Evolutionary conservation across 2,888 invertebrate species (phyloP).

Genomic region (Andrena bucephala): DNA sequence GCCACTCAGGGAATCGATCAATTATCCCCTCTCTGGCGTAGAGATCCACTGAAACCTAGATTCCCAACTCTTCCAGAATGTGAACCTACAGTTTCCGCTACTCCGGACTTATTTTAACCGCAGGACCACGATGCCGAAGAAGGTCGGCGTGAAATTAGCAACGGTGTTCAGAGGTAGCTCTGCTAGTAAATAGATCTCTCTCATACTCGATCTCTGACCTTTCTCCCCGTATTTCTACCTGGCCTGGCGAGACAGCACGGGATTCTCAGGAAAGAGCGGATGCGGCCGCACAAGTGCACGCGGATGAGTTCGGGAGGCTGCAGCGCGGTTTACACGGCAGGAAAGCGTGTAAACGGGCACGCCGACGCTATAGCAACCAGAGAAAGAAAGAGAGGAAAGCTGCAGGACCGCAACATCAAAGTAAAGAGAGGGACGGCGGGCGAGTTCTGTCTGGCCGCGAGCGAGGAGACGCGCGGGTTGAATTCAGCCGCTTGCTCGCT

Average conservation of each 20-base stretch:
- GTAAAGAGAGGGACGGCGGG: slow-evolving; percentile 60
- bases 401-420: slow-evolving; percentile 63
- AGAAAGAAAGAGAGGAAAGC: background rate
- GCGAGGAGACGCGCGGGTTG: slow-evolving; percentile 33
- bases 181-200: background rate
- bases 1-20: too few species aligned
- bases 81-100: too few species aligned
- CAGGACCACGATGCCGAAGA: background rate
- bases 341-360: slow-evolving; percentile 45
- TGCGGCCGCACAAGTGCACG: background rate
- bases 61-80: too few species aligned
- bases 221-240: background rate
- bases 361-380: slow-evolving; percentile 17
- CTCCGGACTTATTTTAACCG: background rate
- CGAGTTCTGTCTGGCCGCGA: slow-evolving; percentile 58
- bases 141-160: background rate
- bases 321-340: background rate
- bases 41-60: too few species aligned
- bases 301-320: background rate
- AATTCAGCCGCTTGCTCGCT: slow-evolving; percentile 27
- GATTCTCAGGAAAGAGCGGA: background rate
- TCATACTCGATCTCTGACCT: background rate
- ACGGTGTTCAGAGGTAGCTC: background rate
- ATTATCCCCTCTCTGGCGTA: too few species aligned
- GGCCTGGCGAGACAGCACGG: background rate